These are phyloP conservation scores for Propithecus coquereli DNA, from an alignment of 2,113 vertebrate species.

Conservation along the genomic window DNA sequence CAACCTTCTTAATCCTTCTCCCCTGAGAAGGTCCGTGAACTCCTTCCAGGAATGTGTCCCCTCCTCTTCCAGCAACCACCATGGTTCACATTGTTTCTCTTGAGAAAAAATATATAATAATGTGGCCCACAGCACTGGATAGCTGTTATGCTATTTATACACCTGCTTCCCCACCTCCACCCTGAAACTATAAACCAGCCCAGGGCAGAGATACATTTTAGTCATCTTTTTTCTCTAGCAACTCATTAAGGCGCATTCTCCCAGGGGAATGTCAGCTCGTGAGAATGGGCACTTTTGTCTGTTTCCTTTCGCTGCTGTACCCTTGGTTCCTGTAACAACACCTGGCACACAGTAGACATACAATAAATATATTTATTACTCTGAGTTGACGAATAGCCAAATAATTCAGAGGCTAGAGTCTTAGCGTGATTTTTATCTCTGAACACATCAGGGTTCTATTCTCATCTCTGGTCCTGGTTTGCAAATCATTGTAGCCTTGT, in stretches of 20 bases:
- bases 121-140: background rate
- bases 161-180: background rate
- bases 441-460: background rate
- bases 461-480: background rate
- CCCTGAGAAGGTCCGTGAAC: background rate
- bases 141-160: fast-evolving
- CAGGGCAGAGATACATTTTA: background rate
- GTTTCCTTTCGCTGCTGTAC: background rate
- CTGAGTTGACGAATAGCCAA: background rate
- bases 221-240: background rate
- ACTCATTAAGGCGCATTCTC: background rate
- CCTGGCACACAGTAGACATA: background rate
- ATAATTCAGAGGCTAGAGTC: background rate
- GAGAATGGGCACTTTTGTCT: background rate
- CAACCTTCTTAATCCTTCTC: too few relatives aligned
- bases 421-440: background rate
- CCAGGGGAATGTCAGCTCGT: background rate
- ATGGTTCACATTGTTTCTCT: background rate
- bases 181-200: background rate
- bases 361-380: background rate
- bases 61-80: background rate
- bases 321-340: background rate
- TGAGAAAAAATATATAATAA: background rate
- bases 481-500: background rate
- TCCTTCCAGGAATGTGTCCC: background rate